These are phyloP conservation scores for Montipora capricornis DNA, from an alignment of 64 coral and sea anemone genomes.

Conservation along the genomic window DNA sequence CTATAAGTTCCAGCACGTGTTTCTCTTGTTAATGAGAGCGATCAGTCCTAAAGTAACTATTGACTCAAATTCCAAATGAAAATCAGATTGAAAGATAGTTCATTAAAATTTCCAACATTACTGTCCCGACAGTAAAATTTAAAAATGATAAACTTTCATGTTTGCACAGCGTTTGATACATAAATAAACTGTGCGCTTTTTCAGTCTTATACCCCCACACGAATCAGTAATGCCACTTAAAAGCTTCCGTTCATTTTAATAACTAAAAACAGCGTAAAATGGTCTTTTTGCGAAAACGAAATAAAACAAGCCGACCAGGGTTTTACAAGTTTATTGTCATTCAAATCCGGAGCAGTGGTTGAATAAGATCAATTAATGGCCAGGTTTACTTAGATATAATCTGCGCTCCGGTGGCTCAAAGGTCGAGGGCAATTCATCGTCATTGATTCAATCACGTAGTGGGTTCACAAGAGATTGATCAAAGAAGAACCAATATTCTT, in stretches of 20 bases:
- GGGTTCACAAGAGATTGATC: too few species aligned
- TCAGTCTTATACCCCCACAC: neutral
- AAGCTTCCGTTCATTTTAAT: slow-evolving; percentile 10
- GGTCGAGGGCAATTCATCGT: neutral
- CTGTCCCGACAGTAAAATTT: neutral
- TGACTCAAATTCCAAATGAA: neutral
- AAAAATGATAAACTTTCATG: neutral
- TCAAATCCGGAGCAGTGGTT: neutral
- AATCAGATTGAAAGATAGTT: neutral
- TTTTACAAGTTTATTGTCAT: neutral
- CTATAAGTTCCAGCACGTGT: neutral
- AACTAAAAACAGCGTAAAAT: slow-evolving; percentile 7
- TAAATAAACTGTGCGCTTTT: neutral
- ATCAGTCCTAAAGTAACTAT: too few species aligned
- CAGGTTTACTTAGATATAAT: neutral
- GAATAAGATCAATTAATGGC: slow-evolving; percentile 15
- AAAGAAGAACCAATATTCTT: too few species aligned
- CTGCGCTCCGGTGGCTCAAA: neutral
- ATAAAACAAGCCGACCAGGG: neutral
- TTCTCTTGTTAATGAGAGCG: neutral
- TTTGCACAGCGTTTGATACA: neutral
- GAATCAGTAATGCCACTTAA: slow-evolving; percentile 9
- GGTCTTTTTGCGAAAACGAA: neutral
- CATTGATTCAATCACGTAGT: too few species aligned
- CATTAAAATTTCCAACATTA: neutral